Evolutionary conservation across 1,140 invertebrate species (phyloP).

Genomic region (Bombus polaris): DNA sequence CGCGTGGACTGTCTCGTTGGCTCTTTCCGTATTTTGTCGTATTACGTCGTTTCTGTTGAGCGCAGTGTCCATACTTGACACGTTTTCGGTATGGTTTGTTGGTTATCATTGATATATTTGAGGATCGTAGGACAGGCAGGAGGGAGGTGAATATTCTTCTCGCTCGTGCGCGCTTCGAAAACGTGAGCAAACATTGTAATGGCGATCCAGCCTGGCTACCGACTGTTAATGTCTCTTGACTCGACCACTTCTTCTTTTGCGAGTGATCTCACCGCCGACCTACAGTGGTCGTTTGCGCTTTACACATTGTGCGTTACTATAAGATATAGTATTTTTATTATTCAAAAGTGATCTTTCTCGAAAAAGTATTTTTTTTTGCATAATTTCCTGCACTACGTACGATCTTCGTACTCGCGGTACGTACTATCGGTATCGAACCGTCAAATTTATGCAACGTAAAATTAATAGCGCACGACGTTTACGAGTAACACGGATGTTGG

Average conservation of each 20-base stretch:
- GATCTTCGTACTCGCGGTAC: too few relatives aligned
- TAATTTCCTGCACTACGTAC: background rate
- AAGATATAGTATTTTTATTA: too few relatives aligned
- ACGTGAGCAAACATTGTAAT: constrained; percentile 70
- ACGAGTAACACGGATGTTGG: too few relatives aligned
- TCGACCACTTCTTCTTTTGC: constrained; percentile 35
- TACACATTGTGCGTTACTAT: too few relatives aligned
- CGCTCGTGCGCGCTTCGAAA: constrained; percentile 39
- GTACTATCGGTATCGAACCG: background rate
- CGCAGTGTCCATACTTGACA: constrained; percentile 75
- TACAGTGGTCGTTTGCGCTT: constrained; percentile 26
- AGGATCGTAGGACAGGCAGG: constrained; percentile 34
- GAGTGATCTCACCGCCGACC: constrained; percentile 43
- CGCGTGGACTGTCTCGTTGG: constrained; percentile 15
- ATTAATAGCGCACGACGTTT: background rate
- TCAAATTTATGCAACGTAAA: background rate
- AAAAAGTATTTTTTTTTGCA: background rate
- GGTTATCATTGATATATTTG: constrained; percentile 73
- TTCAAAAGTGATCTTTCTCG: too few relatives aligned
- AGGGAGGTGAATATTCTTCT: constrained; percentile 33
- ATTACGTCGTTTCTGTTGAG: constrained; percentile 50
- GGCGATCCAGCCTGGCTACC: constrained; percentile 62
- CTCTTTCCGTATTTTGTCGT: constrained; percentile 8
- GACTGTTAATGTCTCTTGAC: constrained; percentile 50
- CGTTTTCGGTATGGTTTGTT: constrained; percentile 58